phyloP scores from a whole-genome alignment of 2,888 invertebrate genomes.

The Diplazon laetatorius region DNA sequence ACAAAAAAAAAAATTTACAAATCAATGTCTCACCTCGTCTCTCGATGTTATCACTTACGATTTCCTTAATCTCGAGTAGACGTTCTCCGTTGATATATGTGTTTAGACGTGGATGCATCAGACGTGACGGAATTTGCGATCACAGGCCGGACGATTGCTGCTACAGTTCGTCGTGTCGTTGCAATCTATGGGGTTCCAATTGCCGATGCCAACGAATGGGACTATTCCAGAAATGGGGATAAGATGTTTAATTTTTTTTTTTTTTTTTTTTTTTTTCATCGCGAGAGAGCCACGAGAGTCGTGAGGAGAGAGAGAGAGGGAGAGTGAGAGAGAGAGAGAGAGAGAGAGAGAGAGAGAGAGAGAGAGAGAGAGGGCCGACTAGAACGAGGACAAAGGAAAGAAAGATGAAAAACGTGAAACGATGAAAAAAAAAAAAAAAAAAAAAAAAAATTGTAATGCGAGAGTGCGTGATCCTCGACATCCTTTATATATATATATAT shows the following conservation, averaged over 20 bases:
- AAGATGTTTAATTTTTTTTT: too few relatives aligned
- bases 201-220: conserved; percentile 95
- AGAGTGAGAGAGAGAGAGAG: conserved; percentile 11
- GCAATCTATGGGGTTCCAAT: conserved; percentile 95
- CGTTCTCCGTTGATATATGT: conserved; percentile 92
- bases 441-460: conserved; percentile 6
- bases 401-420: neutral
- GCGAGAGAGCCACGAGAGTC: conserved; percentile 2
- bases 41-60: conserved; percentile 72
- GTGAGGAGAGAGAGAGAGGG: conserved; percentile 2
- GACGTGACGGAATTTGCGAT: conserved; percentile 92
- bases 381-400: conserved; percentile 1
- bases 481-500: conserved; percentile 26
- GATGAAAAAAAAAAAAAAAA: neutral
- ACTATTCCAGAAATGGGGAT: conserved; percentile 94
- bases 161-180: conserved; percentile 92
- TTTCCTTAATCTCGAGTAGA: conserved; percentile 84
- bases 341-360: neutral
- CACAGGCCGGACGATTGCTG: conserved; percentile 93
- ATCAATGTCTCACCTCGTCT: conserved; percentile 66
- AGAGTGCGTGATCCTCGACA: conserved; percentile 25
- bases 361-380: too few relatives aligned
- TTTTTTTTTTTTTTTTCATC: too few relatives aligned
- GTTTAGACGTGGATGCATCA: conserved; percentile 92
- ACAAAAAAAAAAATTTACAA: neutral